Conservation (phyloP, 92 coral and sea anemone genomes). For the Phenganax stokvisi region DNA sequence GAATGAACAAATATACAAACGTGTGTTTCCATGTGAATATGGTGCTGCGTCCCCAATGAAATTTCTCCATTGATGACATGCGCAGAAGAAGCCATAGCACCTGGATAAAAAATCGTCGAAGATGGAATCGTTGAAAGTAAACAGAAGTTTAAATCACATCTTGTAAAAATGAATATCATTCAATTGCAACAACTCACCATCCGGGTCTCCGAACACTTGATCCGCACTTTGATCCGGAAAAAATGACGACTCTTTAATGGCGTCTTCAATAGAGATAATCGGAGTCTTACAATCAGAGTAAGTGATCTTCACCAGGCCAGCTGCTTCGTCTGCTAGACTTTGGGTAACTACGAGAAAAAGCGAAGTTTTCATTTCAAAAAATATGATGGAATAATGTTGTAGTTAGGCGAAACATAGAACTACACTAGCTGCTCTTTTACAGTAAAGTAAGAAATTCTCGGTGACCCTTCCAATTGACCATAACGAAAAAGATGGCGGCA, state of each 20-base stretch:
- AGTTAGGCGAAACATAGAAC: background rate
- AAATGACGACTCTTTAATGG: constrained; percentile 77
- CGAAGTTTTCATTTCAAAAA: background rate
- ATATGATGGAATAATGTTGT: background rate
- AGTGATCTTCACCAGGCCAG: constrained; percentile 62
- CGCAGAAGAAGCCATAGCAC: constrained; percentile 59
- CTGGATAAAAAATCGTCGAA: constrained; percentile 23
- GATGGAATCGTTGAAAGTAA: too few species aligned
- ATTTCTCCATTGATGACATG: constrained; percentile 60
- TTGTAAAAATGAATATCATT: too few species aligned
- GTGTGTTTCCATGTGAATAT: constrained; percentile 88
- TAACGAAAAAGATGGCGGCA: too few species aligned
- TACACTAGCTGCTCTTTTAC: too few species aligned
- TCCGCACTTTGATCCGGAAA: constrained; percentile 48
- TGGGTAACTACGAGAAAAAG: constrained; percentile 54
- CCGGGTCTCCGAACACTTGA: constrained; percentile 64
- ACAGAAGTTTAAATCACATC: too few species aligned
- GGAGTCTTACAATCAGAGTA: constrained; percentile 64
- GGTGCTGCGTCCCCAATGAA: constrained; percentile 69
- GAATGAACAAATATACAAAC: constrained; percentile 31
- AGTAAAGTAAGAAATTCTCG: too few species aligned
- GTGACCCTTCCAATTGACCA: too few species aligned
- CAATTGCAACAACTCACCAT: constrained; percentile 40
- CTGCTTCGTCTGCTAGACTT: constrained; percentile 76
- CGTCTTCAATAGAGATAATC: constrained; percentile 68